Evolutionary conservation across 64 coral and sea anemone genomes (phyloP).

Genomic region (Astreopora myriophthalma): DNA sequence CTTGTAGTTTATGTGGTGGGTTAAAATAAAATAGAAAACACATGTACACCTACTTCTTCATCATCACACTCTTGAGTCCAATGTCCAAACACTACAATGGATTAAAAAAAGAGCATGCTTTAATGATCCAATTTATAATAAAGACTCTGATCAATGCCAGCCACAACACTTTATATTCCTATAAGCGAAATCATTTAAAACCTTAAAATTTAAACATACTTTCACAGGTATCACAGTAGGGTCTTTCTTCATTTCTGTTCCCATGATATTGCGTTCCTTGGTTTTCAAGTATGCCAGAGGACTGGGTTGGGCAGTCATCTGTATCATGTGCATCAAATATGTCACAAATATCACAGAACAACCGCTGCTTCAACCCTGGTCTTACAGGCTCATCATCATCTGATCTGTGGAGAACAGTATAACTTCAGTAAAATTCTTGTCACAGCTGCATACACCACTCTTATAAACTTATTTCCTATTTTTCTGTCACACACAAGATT

Average conservation of each 20-base stretch:
- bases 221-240: constrained; percentile 97
- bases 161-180: neutral
- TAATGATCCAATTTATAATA: neutral
- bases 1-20: no score
- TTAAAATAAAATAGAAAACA: neutral
- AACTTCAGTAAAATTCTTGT: neutral
- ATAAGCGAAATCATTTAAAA: neutral
- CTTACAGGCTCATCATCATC: constrained; percentile 75
- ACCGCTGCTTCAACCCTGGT: constrained; percentile 74
- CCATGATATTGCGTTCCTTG: constrained; percentile 84
- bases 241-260: constrained; percentile 83
- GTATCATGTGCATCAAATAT: constrained; percentile 96
- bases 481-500: no score
- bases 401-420: constrained; percentile 31
- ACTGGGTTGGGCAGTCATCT: constrained; percentile 93
- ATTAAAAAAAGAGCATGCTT: neutral
- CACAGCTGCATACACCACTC: no score
- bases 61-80: constrained; percentile 96
- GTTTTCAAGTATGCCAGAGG: constrained; percentile 65
- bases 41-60: constrained; percentile 67
- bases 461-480: no score
- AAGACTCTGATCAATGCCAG: no score
- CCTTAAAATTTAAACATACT: constrained; percentile 20
- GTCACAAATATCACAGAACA: constrained; percentile 99
- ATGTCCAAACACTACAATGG: constrained; percentile 87